Evolutionary conservation across 2,888 invertebrate genomes (phyloP).

Genomic region (Parascotia fuliginaria): DNA sequence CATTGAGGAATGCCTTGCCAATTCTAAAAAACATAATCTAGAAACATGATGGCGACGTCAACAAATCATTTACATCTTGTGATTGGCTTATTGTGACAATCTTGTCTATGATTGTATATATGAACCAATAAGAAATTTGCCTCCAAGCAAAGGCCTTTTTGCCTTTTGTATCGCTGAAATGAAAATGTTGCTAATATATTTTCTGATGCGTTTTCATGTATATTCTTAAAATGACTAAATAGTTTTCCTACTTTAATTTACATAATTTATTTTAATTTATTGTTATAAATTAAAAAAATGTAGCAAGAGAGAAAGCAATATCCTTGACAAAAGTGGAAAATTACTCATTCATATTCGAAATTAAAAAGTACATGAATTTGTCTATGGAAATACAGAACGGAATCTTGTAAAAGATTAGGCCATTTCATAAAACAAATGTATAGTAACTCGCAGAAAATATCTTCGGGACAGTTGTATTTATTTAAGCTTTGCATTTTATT

Average conservation of each 20-base stretch:
- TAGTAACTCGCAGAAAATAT: conserved; percentile 86
- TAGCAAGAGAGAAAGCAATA: conserved; percentile 42
- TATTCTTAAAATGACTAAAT: background rate
- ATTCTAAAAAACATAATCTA: background rate
- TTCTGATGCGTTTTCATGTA: background rate
- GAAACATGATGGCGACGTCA: conserved; percentile 36
- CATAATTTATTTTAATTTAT: background rate
- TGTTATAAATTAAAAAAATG: conserved; percentile 9
- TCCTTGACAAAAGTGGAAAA: conserved; percentile 65
- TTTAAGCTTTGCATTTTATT: conserved; percentile 85
- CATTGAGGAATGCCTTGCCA: background rate
- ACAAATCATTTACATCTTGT: conserved; percentile 6
- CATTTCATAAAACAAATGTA: conserved; percentile 87
- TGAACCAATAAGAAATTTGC: conserved; percentile 26
- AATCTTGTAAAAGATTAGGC: conserved; percentile 87
- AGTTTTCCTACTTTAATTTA: background rate
- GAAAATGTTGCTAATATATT: conserved; percentile 12
- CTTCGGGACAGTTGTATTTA: conserved; percentile 85
- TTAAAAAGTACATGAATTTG: conserved; percentile 76
- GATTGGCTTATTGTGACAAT: conserved; percentile 19
- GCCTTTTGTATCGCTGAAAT: conserved; percentile 12
- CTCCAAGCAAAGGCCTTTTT: background rate
- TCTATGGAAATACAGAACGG: conserved; percentile 85
- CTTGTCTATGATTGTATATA: conserved; percentile 15
- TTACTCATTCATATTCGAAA: conserved; percentile 68